Conservation (phyloP, 2,797 vertebrate species). For the Xenopus petersii region DNA sequence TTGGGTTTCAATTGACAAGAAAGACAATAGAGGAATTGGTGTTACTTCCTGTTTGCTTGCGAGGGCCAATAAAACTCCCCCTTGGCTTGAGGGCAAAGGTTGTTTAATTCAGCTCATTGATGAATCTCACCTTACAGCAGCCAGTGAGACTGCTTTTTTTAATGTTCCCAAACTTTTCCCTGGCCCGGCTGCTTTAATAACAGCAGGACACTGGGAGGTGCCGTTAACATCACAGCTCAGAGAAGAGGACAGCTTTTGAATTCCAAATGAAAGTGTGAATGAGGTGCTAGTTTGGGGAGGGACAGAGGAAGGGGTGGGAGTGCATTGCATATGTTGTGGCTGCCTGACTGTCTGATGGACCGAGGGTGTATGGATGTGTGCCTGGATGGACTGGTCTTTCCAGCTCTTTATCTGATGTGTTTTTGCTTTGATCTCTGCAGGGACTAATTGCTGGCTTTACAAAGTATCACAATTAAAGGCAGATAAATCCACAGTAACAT, state of each 20-base stretch:
- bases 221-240: slow-evolving; percentile 32
- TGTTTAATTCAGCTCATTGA: slow-evolving; percentile 13
- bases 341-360: slow-evolving; percentile 55
- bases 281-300: slow-evolving; percentile 29
- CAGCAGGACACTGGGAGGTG: slow-evolving; percentile 40
- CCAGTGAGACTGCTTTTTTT: slow-evolving; percentile 18
- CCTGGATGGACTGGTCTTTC: slow-evolving; percentile 47
- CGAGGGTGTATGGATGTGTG: slow-evolving; percentile 36
- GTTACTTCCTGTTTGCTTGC: slow-evolving; percentile 46
- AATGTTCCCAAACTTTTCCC: slow-evolving; percentile 6
- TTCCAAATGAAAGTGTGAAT: slow-evolving; percentile 46
- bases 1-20: slow-evolving; percentile 24
- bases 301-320: slow-evolving; percentile 49
- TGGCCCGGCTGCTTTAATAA: slow-evolving; percentile 2
- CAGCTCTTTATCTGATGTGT: slow-evolving; percentile 53
- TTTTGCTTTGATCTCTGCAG: slow-evolving; percentile 58
- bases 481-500: slow-evolving; percentile 50
- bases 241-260: slow-evolving; percentile 46
- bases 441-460: slow-evolving; percentile 51
- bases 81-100: slow-evolving; percentile 35
- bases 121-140: slow-evolving; percentile 26
- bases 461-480: slow-evolving; percentile 47
- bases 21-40: slow-evolving; percentile 32
- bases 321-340: slow-evolving; percentile 21
- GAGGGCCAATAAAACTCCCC: slow-evolving; percentile 29